Evolutionary conservation across 2,113 vertebrate species (phyloP).

Genomic region (Thymallus thymallus): DNA sequence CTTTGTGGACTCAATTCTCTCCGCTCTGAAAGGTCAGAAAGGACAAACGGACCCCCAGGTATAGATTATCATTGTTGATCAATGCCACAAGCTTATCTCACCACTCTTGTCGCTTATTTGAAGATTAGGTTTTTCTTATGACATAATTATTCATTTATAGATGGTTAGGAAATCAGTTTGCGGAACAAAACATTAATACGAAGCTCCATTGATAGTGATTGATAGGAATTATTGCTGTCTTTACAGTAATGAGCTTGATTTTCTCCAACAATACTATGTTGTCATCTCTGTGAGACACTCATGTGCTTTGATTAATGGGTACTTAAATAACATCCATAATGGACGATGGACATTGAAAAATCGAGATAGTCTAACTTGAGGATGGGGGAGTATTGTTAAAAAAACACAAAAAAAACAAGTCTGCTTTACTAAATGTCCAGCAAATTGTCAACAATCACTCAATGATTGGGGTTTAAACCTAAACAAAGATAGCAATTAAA

Average conservation of each 20-base stretch:
- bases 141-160: too few relatives aligned
- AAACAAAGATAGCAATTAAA: slow-evolving; percentile 9
- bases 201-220: background rate
- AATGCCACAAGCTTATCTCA: background rate
- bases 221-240: background rate
- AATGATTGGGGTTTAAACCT: background rate
- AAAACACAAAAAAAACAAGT: too few relatives aligned
- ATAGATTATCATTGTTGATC: background rate
- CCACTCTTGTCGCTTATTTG: background rate
- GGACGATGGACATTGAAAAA: too few relatives aligned
- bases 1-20: background rate
- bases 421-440: background rate
- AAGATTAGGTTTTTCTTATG: background rate
- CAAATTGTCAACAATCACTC: background rate
- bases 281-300: background rate
- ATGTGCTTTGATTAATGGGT: too few relatives aligned
- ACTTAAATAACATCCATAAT: too few relatives aligned
- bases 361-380: too few relatives aligned
- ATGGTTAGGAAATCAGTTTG: background rate
- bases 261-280: background rate
- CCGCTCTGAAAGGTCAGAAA: background rate
- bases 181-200: background rate
- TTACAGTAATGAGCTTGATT: background rate
- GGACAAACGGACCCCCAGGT: background rate
- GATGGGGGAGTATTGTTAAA: too few relatives aligned